These are phyloP conservation scores for Oasisia sp. DNA, from an alignment of 2,888 invertebrate species.

Conservation along the genomic window DNA sequence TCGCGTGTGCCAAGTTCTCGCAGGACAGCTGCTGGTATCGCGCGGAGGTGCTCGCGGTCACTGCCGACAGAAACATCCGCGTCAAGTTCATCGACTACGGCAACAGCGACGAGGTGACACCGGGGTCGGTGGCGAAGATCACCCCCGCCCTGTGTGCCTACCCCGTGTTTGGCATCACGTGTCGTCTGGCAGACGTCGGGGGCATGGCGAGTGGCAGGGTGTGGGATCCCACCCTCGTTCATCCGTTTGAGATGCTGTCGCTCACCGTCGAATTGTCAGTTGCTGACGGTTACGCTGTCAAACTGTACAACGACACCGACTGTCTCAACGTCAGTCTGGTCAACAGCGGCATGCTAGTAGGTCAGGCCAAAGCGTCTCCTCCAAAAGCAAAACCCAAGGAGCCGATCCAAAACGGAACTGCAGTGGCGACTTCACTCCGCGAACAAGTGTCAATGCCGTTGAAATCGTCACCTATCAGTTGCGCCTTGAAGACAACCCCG, in stretches of 20 bases:
- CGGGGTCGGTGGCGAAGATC: not conserved
- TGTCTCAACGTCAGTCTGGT: not conserved
- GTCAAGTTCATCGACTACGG: conserved; percentile 30
- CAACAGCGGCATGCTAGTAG: not conserved
- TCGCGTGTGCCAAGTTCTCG: not conserved
- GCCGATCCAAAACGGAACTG: not conserved
- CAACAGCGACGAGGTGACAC: conserved; percentile 22
- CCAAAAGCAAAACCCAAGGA: too few species aligned
- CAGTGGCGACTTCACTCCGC: not conserved
- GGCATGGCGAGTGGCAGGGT: not conserved
- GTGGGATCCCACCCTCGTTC: conserved; percentile 8
- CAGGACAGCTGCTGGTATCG: not conserved
- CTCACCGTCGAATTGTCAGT: not conserved
- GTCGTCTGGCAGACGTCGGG: conserved; percentile 7
- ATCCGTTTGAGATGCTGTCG: not conserved
- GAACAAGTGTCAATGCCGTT: not conserved
- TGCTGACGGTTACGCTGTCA: not conserved
- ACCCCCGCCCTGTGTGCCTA: not conserved
- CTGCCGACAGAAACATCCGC: not conserved
- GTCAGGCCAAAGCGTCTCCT: not conserved
- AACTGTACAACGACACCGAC: not conserved
- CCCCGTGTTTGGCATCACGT: conserved; percentile 7
- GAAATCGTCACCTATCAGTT: not conserved
- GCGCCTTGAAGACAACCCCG: not conserved
- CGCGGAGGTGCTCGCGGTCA: not conserved